Percentiles rank a stretch among this genome's conserved stretches.
phyloP scores from a whole-genome alignment of 2,888 invertebrate genomes.

The Protophormia terraenovae region DNA sequence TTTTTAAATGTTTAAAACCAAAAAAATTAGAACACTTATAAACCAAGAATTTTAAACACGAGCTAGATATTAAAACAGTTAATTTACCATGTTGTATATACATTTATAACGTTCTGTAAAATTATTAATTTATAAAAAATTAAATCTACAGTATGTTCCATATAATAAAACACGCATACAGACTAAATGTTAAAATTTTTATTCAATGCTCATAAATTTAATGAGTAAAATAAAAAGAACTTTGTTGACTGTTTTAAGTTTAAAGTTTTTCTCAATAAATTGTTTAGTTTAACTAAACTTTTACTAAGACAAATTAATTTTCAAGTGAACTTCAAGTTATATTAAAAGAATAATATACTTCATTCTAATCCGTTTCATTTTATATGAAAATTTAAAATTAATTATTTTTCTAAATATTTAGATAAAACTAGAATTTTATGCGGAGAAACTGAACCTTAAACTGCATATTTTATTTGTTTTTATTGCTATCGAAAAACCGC shows the following conservation, averaged over 20 bases:
- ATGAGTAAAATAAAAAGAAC: neutral
- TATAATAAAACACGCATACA: constrained; percentile 7
- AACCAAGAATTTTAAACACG: neutral
- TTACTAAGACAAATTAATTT: too few species aligned
- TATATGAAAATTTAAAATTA: neutral
- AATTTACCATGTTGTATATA: neutral
- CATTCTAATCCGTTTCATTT: too few species aligned
- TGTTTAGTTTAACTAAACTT: too few species aligned
- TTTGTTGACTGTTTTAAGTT: too few species aligned
- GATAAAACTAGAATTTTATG: neutral
- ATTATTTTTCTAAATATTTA: neutral
- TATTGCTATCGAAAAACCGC: constrained; percentile 46
- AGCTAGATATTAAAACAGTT: neutral
- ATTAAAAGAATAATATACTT: too few species aligned
- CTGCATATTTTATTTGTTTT: neutral
- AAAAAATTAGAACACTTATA: neutral
- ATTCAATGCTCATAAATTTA: neutral
- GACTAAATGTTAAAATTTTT: neutral
- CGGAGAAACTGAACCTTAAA: neutral
- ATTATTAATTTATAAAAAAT: neutral
- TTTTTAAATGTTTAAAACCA: neutral
- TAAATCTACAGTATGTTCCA: neutral
- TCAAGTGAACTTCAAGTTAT: too few species aligned
- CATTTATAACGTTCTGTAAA: neutral
- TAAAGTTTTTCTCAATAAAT: too few species aligned